Evolutionary conservation across 2,888 invertebrate genomes (phyloP), one percentile per base, ranked within the genome.

Genomic region (Tipula vernalis): DNA sequence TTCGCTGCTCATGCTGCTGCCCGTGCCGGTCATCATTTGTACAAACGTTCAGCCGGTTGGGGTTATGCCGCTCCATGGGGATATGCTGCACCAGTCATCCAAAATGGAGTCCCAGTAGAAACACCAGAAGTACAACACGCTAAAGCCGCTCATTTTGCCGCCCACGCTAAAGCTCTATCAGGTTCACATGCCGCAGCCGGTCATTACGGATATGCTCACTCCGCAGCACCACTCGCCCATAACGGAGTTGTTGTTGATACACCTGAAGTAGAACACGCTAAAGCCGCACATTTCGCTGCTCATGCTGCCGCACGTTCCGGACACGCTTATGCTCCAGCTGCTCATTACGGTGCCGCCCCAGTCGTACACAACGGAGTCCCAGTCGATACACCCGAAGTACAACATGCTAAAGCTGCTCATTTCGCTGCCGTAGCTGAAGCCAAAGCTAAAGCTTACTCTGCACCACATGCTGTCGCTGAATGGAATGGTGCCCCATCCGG

Each of bases 51-150:
- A 28, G 89, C 91, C 3, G 41, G 41, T 85, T 91, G 88, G 87
- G 88, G 88, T 86, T 87, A 91, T 87, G 90, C 89, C n/a, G 90
- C 90, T 87, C 89, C 89, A 86, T 90, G 90, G 90, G 89, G 89
- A 84, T 89, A 89, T 83, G 88, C 88, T 44, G 90, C 91, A 39
- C 89, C 90, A 36, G 89, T 91, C 36, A 91, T 91, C 83, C 91
- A 91, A 86, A 92, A 91, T 87, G 92, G 92, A 83, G 91, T 92
- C 0, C 93, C 93, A 42, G 89, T 92, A 18, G 93, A 93, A 87
- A 93, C 93, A 3, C 92, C 93, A 71, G 93, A 93, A 89, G 93
- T 93, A 57, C 91, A 91, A 89, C 90, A 90, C 44, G 92, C 92
- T 86, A 91, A 91, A 89, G 91, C 91, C 12, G 91, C 90, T 57